Base-by-base conservation (phyloP, 2,113 vertebrate species). In the Arothron firmamentum region DNA sequence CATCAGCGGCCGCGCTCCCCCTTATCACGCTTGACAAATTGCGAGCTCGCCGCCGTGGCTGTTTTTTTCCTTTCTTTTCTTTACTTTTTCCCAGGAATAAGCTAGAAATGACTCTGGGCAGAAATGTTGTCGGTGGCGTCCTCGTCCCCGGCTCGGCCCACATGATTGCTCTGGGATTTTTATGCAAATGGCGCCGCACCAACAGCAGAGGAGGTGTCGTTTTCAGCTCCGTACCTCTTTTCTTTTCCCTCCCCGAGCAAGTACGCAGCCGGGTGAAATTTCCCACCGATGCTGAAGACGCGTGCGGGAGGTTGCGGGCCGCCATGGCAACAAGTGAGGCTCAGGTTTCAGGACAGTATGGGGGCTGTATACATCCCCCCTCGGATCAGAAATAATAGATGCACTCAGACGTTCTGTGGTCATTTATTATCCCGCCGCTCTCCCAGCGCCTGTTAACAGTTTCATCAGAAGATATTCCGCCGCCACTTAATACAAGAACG, bases 141-240 rank as follows among this genome's bases (percentile, higher is more conserved):
- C 34, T 38, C 52, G 23, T 62, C 70, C 65, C 58, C 68, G 25
- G 25, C 25, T 28, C 25, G 74, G 42, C 64, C 65, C 74, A 75
- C 72, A 70, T 59, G 78, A 71, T 54, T 71, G 56, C 77, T 65
- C 56, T 75, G 71, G 77, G 78, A 76, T 74, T 14, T 62, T 80
- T 78, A 61, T 76, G 83, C 85, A 83, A 85, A 85, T 79, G 72
- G 62, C 72, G 83, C 84, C 85, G 80, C 86, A 85, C 86, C 63
- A 68, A 63, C 65, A 57, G 69, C 68, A 72, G 74, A 82, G 88
- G 82, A 77, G 72, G 87, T 88, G 85, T 85, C 77, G 82, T 75
- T 64, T 81, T 85, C 78, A 64, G 64, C 78, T 85, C 76, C 85
- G 2, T 47, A 6, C 17, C 52, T 49, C 17, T 54, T 16, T 68